Percentiles rank a stretch among this genome's conserved stretches.
phyloP scores from a whole-genome alignment of 1,140 invertebrate species.

The Zeugodacus cucurbitae region DNA sequence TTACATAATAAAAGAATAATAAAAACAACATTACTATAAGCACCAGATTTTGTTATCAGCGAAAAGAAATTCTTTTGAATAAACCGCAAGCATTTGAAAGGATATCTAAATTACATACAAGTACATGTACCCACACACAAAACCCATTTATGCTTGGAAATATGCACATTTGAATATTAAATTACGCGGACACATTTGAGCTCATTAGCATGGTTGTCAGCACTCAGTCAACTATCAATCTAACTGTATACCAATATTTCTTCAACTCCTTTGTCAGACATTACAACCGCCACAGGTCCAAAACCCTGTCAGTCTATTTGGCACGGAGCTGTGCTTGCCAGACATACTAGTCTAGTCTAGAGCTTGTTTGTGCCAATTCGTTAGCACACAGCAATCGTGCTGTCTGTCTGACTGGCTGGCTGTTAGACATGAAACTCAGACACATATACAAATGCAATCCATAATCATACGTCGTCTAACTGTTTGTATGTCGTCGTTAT shows the following conservation, averaged over 20 bases:
- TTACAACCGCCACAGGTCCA: not conserved
- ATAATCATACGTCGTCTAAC: not conserved
- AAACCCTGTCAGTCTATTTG: not conserved
- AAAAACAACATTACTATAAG: too few relatives aligned
- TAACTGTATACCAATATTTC: not conserved
- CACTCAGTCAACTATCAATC: not conserved
- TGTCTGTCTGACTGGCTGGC: not conserved
- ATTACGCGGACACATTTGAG: not conserved
- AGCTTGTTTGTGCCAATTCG: not conserved
- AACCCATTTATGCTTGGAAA: too few relatives aligned
- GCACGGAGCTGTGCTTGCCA: not conserved
- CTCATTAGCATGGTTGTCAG: constrained; percentile 12
- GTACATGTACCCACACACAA: too few relatives aligned
- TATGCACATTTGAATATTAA: not conserved
- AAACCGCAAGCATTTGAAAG: too few relatives aligned
- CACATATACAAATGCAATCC: not conserved
- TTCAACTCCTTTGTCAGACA: not conserved
- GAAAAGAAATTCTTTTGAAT: too few relatives aligned
- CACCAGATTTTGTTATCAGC: too few relatives aligned
- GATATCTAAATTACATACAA: too few relatives aligned
- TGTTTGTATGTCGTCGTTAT: not conserved
- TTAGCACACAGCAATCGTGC: not conserved
- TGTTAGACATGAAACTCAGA: not conserved
- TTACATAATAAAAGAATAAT: too few relatives aligned
- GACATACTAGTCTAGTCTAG: not conserved